Evolutionary conservation across 2,113 vertebrate genomes (phyloP).

Genomic region (Erythrolamprus reginae): DNA sequence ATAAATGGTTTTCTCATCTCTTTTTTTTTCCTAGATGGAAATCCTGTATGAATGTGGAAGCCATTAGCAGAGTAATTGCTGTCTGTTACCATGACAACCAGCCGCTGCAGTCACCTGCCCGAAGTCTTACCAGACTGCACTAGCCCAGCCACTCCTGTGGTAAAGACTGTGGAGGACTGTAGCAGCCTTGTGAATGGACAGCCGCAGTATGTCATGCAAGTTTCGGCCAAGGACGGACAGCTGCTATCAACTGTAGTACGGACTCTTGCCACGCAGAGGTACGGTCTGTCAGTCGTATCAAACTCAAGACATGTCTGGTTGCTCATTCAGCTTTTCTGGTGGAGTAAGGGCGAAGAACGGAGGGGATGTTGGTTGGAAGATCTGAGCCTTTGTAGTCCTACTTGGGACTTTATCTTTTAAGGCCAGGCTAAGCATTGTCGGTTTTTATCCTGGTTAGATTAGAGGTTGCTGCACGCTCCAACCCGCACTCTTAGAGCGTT

Average conservation of each 20-base stretch:
- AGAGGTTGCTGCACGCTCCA: not conserved
- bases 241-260: constrained; percentile 73
- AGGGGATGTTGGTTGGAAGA: constrained; percentile 12
- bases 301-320: constrained; percentile 25
- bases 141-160: constrained; percentile 37
- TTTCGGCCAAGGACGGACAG: constrained; percentile 77
- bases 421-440: not conserved
- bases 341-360: constrained; percentile 17
- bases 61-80: constrained; percentile 67
- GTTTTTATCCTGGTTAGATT: not conserved
- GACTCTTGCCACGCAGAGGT: constrained; percentile 77
- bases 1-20: constrained; percentile 59
- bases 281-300: constrained; percentile 35
- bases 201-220: constrained; percentile 78
- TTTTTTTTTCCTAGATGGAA: constrained; percentile 68
- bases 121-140: constrained; percentile 72
- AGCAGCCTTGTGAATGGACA: constrained; percentile 57
- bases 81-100: constrained; percentile 76
- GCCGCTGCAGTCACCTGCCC: constrained; percentile 75
- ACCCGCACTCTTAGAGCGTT: not conserved
- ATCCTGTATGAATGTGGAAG: constrained; percentile 63
- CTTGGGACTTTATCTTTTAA: not conserved
- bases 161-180: constrained; percentile 65
- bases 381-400: constrained; percentile 33
- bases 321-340: constrained; percentile 23